These are phyloP conservation scores for Coendou prehensilis DNA, from an alignment of 2,797 vertebrate genomes.

Conservation along the genomic window DNA sequence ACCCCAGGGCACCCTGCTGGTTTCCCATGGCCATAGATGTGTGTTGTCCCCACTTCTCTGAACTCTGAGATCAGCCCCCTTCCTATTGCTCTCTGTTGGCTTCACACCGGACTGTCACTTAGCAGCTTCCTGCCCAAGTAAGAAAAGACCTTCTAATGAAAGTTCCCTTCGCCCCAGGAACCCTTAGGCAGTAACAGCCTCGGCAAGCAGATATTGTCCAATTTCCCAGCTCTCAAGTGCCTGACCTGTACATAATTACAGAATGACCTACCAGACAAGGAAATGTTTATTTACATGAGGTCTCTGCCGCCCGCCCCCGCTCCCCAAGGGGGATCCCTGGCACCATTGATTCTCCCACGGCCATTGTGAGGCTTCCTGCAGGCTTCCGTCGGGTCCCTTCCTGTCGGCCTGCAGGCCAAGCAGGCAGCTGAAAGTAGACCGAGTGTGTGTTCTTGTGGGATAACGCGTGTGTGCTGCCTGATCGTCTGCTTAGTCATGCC, in stretches of 20 bases:
- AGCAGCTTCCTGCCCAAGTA: conserved; percentile 52
- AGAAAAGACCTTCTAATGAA: conserved; percentile 46
- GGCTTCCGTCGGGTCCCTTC: conserved; percentile 41
- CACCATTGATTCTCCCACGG: background rate
- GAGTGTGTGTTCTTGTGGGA: background rate
- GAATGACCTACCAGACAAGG: conserved; percentile 76
- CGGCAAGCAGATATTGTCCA: conserved; percentile 33
- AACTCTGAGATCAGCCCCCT: background rate
- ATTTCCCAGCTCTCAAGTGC: conserved; percentile 56
- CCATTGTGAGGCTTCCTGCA: conserved; percentile 57
- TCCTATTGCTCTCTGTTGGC: conserved; percentile 50
- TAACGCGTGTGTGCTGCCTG: rapidly evolving
- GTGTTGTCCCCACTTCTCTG: background rate
- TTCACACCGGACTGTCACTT: conserved; percentile 25
- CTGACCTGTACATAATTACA: conserved; percentile 52
- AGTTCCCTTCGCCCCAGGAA: conserved; percentile 37
- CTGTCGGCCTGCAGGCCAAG: background rate
- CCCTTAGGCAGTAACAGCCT: background rate
- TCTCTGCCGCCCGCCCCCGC: conserved; percentile 25
- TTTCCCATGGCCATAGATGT: background rate
- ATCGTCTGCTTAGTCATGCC: too few relatives aligned
- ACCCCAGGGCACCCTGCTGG: background rate
- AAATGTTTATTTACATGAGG: conserved; percentile 69
- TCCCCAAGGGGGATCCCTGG: conserved; percentile 60
- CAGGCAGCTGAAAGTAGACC: background rate